Evolutionary conservation across 2,113 vertebrate genomes (phyloP), one percentile per base, ranked within the genome.

Genomic region (western clawed frog (Xenopus tropicalis)): DNA sequence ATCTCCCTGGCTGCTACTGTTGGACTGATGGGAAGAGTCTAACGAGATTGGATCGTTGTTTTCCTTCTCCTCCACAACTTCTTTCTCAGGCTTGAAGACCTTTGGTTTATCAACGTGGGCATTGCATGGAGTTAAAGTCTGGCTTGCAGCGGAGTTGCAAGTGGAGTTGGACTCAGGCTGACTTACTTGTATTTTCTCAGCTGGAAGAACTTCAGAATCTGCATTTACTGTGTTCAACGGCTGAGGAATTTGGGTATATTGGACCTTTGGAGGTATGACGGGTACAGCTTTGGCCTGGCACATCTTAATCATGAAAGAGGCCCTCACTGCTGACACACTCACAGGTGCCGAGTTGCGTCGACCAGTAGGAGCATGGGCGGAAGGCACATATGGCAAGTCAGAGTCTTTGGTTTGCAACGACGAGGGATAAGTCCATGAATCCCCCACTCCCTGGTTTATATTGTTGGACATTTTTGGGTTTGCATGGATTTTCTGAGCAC

Each of bases 241-340:
- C 79, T 93, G 94, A 57, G 97, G 97, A 81, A 96, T 92, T 84
- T 96, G 94, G 1, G 95, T 98, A 80, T 97, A 99, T 83, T 98
- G 96, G 81, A 98, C 83, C 82, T 97, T 97, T 3, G 96, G 97
- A 0, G 95, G 94, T 80, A 98, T 89, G 46, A 99, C 97, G 0
- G 97, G 97, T 22, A 98, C 96, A 0, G 95, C 96, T 86, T 91
- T 95, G 64, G 94, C 96, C 79, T 98, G 95, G 80, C 96, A 96
- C 17, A 96, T 96, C 82, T 97, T 97, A 23, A 99, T 92, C 95
- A 98, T 97, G 84, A 96, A 98, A 23, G 97, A 94, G 4, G 95
- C 96, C 73, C 95, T 90, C 79, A 99, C 92, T 0, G 97, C 96
- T 0, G 96, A 93, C 70, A 99, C 97, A 0, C 96, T 97, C 71